Evolutionary conservation across 2,113 vertebrate genomes (phyloP), one percentile per base, ranked within the genome.

Genomic region (Tragulus kanchil): DNA sequence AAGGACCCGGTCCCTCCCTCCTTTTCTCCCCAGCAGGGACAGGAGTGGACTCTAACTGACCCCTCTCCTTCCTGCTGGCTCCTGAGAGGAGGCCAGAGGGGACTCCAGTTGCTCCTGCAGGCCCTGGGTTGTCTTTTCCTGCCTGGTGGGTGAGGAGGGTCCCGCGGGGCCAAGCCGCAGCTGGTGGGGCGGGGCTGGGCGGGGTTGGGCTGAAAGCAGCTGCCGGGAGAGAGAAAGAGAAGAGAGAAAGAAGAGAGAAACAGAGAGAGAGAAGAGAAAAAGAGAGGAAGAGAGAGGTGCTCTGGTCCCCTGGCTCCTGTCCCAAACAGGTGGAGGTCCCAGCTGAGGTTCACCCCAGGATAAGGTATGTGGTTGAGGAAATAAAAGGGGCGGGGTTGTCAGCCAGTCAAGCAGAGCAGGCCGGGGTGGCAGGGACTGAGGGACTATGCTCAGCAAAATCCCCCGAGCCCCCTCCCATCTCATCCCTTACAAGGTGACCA

Each of bases 131-230:
- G 65, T 92, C 73, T 92, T 88, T 85, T 52, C 95, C 45, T 87
- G 89, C 81, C 59, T 67, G 77, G 64, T 69, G 86, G 78, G 85
- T 65, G 85, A 50, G 79, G 48, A 31, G 69, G 89, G 93, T 95
- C 96, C 69, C 95, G n/a, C n/a, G 90, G 94, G 97, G 90, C 94
- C 78, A 92, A 95, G 94, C 93, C 85, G 93, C 96, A 98, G 97
- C 96, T 97, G 96, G 95, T 67, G 65, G 92, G 97, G 94, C 58
- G 83, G 75, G 77, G 86, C 67, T 1, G 56, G 54, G 84, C 17
- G 26, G 94, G 90, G 97, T 36, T n/a, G 86, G 93, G 92, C 86
- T 26, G 89, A 61, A 83, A 93, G 96, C 96, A 97, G 96, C 93
- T 97, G 96, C 77, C 2, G 13, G 62, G 59, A 84, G 54, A 79